phyloP scores from a whole-genome alignment of 2,797 vertebrate species.

The Anguilla marmorata region DNA sequence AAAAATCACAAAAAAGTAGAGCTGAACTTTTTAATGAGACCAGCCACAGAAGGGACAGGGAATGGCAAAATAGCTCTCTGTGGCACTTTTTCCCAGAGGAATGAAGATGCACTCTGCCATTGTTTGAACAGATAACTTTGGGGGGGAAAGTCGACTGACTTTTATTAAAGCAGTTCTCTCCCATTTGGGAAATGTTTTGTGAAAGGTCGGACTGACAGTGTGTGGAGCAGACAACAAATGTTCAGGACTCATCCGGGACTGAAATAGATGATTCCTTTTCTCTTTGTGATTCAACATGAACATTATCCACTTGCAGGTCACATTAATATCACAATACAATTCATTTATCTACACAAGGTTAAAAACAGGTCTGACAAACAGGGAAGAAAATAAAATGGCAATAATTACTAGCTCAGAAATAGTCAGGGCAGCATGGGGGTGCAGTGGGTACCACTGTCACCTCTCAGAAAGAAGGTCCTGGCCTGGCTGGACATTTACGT shows the following conservation, averaged over 20 bases:
- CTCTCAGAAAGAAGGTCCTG: too few species aligned
- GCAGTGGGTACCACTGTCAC: too few species aligned
- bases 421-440: not conserved
- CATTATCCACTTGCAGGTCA: slow-evolving; percentile 15
- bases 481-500: too few species aligned
- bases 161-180: slow-evolving; percentile 52
- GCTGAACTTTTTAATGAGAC: slow-evolving; percentile 14
- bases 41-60: slow-evolving; percentile 41
- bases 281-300: slow-evolving; percentile 28
- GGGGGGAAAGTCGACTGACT: slow-evolving; percentile 50
- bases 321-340: slow-evolving; percentile 32
- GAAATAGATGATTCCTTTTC: slow-evolving; percentile 34
- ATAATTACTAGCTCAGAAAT: not conserved
- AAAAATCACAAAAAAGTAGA: slow-evolving; percentile 31
- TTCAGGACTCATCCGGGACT: not conserved
- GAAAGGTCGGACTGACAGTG: slow-evolving; percentile 40
- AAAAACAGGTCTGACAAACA: not conserved
- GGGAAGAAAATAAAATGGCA: not conserved
- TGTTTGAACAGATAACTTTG: slow-evolving; percentile 55
- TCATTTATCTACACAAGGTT: slow-evolving; percentile 9
- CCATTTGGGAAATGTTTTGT: slow-evolving; percentile 56
- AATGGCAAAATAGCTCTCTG: slow-evolving; percentile 41
- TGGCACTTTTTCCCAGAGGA: not conserved
- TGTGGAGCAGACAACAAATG: slow-evolving; percentile 35
- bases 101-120: slow-evolving; percentile 44